These are phyloP conservation scores for Ornithorhynchus anatinus DNA, from an alignment of 2,113 vertebrate species.

Conservation along the genomic window DNA sequence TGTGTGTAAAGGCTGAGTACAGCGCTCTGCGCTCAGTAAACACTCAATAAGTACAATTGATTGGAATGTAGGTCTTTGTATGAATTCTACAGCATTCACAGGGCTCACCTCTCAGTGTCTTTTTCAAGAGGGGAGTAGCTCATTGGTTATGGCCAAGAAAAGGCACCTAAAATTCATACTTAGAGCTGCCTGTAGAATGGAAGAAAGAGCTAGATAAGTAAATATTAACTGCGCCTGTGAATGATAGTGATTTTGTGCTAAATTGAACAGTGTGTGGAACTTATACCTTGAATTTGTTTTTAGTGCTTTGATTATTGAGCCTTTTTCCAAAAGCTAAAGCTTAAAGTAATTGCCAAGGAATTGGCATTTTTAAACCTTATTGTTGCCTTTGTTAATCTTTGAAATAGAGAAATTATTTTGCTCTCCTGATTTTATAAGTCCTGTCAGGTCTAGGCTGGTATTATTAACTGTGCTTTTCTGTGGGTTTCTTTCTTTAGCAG, in stretches of 20 bases:
- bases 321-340: too few relatives aligned
- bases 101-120: background rate
- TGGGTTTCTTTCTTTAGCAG: too few relatives aligned
- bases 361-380: too few relatives aligned
- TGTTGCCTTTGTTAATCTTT: background rate
- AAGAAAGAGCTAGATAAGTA: background rate
- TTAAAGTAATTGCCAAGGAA: too few relatives aligned
- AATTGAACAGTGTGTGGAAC: background rate
- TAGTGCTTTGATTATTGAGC: conserved; percentile 4
- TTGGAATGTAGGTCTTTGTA: too few relatives aligned
- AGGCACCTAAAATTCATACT: too few relatives aligned
- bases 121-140: background rate
- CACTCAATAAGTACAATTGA: too few relatives aligned
- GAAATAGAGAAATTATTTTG: background rate
- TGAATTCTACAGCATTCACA: background rate
- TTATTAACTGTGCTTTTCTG: too few relatives aligned
- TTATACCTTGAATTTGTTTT: background rate
- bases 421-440: background rate
- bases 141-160: too few relatives aligned
- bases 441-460: too few relatives aligned
- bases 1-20: too few relatives aligned
- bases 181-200: background rate
- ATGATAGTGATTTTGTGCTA: background rate
- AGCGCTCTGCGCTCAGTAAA: too few relatives aligned
- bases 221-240: background rate